These are phyloP conservation scores for Latrodectus geometricus DNA, from an alignment of 1,140 invertebrate species.

Conservation along the genomic window DNA sequence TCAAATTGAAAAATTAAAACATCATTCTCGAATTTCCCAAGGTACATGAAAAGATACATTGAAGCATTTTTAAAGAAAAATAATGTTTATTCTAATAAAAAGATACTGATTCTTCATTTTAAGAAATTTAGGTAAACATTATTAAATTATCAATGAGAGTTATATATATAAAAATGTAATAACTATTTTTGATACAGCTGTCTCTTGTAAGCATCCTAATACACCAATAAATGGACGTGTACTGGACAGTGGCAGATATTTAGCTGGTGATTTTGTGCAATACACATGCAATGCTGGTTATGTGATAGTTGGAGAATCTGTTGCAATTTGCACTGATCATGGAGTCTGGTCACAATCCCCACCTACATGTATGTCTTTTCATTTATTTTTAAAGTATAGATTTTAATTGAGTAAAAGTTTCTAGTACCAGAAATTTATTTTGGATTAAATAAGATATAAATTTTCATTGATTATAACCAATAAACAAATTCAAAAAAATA, in stretches of 20 bases:
- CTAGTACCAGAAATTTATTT: background rate
- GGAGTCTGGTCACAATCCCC: constrained; percentile 87
- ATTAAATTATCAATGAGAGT: no score
- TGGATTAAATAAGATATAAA: background rate
- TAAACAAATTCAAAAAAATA: background rate
- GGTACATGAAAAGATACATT: no score
- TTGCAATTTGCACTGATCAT: constrained; percentile 84
- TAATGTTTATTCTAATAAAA: no score
- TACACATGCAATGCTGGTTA: constrained; percentile 81
- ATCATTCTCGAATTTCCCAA: no score
- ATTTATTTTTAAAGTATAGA: no score
- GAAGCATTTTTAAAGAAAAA: no score
- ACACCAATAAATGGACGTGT: constrained; percentile 80
- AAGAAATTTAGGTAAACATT: no score
- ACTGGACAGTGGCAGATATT: constrained; percentile 71
- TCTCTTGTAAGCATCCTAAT: constrained; percentile 80
- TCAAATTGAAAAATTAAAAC: no score
- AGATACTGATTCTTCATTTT: no score
- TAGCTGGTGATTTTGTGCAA: constrained; percentile 78
- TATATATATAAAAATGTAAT: no score
- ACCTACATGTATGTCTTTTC: constrained; percentile 79
- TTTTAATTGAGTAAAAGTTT: background rate
- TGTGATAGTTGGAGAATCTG: constrained; percentile 80
- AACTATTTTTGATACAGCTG: constrained; percentile 73
- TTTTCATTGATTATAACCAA: background rate